Evolutionary conservation across 2,113 vertebrate genomes (phyloP), one percentile per base, ranked within the genome.

Genomic region (Panthera uncia): DNA sequence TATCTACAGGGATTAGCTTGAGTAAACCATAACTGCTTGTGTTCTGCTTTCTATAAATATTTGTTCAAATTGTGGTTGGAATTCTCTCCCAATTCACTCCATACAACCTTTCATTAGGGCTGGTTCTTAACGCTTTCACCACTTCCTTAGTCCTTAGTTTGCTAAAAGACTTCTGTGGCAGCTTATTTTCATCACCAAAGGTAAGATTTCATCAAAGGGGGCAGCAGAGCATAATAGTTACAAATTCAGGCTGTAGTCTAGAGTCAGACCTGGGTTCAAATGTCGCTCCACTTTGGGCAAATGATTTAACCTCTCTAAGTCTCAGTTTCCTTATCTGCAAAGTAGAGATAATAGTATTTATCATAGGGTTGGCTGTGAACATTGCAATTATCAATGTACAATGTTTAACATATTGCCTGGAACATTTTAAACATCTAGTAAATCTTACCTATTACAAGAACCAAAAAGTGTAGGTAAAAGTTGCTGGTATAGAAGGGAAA

Each of bases 361-460:
- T 66, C 50, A 73, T 91, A 50, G 14, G 25, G 21, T 78, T 96
- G 82, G 29, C 66, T 91, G 50, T 95, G 68, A 90, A 76, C 81
- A 83, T 87, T 92, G 18, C 74, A 38, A 89, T 80, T 94, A 92
- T 87, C n/a, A 96, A 84, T 85, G 1, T 55, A 84, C 91, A 88
- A 84, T 63, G 25, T 36, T 87, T 92, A 88, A 80, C 31, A 50
- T 31, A 69, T 45, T 91, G 31, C 85, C 78, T 87, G 50, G 36
- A 74, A 87, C 80, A 97, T 86, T 95, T 95, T 79, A 96, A 95
- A 85, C 8, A 66, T 55, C 33, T 45, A 91, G 33, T 89, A 92
- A 83, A 48, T 55, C n/a, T 94, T 89, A 91, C 36, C 71, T 95
- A 82, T 82, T 92, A n/a, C 4, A 36, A 93, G 38, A 55, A 94